Conservation (phyloP, 2,113 vertebrate species). For the Rhinogobius similis region DNA sequence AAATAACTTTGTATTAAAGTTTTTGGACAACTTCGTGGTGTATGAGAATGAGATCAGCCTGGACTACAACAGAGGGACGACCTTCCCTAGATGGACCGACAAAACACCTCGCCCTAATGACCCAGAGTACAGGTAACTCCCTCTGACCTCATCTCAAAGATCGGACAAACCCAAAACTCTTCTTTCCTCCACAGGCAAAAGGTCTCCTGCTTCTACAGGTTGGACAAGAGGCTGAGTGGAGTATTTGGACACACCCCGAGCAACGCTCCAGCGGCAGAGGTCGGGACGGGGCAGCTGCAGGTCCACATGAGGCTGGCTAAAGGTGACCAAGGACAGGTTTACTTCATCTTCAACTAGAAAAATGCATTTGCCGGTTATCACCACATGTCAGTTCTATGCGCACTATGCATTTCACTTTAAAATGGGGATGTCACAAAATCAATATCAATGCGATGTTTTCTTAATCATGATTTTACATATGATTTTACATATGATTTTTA, state of each 20-base stretch:
- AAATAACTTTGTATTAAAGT: slow-evolving; percentile 47
- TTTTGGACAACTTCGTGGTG: slow-evolving; percentile 65
- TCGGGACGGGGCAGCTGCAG: slow-evolving; percentile 61
- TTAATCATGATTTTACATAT: too few relatives aligned
- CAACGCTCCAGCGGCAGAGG: slow-evolving; percentile 47
- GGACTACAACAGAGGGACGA: neutral
- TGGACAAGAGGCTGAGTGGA: slow-evolving; percentile 54
- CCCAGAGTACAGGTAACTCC: slow-evolving; percentile 61
- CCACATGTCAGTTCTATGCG: too few relatives aligned
- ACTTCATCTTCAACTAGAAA: too few relatives aligned
- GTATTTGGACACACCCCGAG: slow-evolving; percentile 39
- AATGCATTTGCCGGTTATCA: too few relatives aligned
- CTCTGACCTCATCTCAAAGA: neutral
- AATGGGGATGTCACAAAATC: too few relatives aligned
- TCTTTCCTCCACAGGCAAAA: slow-evolving; percentile 47
- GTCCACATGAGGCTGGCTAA: slow-evolving; percentile 69
- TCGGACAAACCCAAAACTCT: neutral
- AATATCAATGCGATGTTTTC: too few relatives aligned
- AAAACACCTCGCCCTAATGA: slow-evolving; percentile 1
- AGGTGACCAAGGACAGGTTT: slow-evolving; percentile 29
- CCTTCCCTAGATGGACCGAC: neutral
- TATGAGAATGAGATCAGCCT: slow-evolving; percentile 75
- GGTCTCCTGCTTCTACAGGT: slow-evolving; percentile 70
- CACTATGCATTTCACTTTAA: too few relatives aligned
- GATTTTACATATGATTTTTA: too few relatives aligned